phyloP scores from a whole-genome alignment of 2,113 vertebrate genomes.

The Sebastes fasciatus region DNA sequence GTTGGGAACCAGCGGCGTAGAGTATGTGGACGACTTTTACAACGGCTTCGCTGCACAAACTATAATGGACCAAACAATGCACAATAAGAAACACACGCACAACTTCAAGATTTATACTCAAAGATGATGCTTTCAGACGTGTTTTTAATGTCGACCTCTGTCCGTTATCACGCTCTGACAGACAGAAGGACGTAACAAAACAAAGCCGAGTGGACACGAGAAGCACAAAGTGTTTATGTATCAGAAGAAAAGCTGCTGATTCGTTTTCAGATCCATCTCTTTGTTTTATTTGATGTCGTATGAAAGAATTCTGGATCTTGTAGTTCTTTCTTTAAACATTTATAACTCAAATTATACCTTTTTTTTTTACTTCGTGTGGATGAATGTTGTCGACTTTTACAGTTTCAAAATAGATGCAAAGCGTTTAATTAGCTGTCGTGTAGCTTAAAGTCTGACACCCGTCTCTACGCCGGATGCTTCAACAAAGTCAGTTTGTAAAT shows the following conservation, averaged over 20 bases:
- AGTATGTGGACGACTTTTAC: not conserved
- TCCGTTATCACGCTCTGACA: too few relatives aligned
- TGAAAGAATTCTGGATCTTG: too few relatives aligned
- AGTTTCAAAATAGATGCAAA: not conserved
- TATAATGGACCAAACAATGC: constrained; percentile 33
- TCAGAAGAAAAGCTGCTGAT: not conserved
- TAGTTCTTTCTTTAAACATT: not conserved
- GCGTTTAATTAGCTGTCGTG: not conserved
- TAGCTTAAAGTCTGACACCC: too few relatives aligned
- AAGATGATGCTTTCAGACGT: not conserved
- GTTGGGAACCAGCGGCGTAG: too few relatives aligned
- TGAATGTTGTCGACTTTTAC: not conserved
- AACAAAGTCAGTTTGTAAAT: too few relatives aligned
- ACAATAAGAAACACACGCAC: constrained; percentile 33
- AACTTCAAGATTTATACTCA: constrained; percentile 17
- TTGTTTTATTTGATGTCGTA: not conserved
- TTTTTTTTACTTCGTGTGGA: not conserved
- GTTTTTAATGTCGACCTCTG: not conserved
- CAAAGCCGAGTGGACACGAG: not conserved
- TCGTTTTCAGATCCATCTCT: not conserved
- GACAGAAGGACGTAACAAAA: not conserved
- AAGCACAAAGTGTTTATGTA: constrained; percentile 15
- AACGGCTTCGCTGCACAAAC: not conserved
- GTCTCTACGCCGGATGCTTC: too few relatives aligned
- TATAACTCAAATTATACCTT: not conserved